Evolutionary conservation across 1,140 invertebrate genomes (phyloP).

Genomic region (Rhagoletis pomonella): DNA sequence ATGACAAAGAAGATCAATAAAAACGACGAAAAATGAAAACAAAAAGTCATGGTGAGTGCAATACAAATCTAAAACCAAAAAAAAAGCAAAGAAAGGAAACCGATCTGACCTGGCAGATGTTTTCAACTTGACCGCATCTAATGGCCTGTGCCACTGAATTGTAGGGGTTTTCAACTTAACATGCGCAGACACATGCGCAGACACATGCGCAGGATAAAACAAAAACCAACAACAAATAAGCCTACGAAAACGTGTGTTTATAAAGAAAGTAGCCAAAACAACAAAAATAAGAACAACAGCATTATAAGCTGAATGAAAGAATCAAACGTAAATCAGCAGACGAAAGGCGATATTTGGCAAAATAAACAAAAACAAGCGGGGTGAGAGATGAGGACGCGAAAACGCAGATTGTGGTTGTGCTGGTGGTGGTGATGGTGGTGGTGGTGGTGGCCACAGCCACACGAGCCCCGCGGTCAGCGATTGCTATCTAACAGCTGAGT

Average conservation of each 20-base stretch:
- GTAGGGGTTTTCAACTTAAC: constrained; percentile 28
- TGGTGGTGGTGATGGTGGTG: not conserved
- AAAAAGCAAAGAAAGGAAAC: constrained; percentile 52
- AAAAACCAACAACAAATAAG: not conserved
- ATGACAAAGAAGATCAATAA: not conserved
- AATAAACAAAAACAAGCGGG: constrained; percentile 13
- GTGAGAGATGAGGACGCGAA: not conserved
- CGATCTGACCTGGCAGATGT: constrained; percentile 65
- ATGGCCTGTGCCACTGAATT: constrained; percentile 72
- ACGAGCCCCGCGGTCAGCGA: constrained; percentile 42
- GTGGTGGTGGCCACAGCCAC: not conserved
- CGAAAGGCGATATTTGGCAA: constrained; percentile 47
- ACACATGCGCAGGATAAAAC: not conserved
- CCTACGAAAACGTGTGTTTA: not conserved
- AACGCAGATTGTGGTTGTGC: not conserved
- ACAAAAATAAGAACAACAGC: not conserved
- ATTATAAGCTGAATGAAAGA: constrained; percentile 2
- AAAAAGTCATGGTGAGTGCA: constrained; percentile 42
- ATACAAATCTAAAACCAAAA: constrained; percentile 11
- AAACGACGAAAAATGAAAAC: not conserved
- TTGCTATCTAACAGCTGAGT: constrained; percentile 45
- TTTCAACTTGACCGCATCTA: constrained; percentile 73
- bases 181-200: not conserved
- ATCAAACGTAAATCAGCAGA: constrained; percentile 51
- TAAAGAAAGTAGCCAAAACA: constrained; percentile 10